phyloP scores from a whole-genome alignment of 2,888 invertebrate genomes.

The Drosophila cognata region DNA sequence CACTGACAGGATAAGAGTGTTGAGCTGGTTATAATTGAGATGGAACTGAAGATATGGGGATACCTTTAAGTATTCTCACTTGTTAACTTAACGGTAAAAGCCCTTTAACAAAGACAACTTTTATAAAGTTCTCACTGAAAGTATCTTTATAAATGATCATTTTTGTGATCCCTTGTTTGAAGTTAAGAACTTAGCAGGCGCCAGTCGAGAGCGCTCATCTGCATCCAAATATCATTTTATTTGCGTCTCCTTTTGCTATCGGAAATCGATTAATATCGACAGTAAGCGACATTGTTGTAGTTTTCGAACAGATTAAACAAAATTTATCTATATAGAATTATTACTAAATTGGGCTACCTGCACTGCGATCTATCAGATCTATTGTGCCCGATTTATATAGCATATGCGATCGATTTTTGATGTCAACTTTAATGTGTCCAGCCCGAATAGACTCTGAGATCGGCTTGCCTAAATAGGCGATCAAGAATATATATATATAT shows the following conservation, averaged over 20 bases:
- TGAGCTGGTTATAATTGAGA: not conserved
- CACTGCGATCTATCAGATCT: too few relatives aligned
- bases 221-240: not conserved
- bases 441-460: not conserved
- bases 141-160: not conserved
- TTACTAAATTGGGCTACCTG: too few relatives aligned
- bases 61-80: not conserved
- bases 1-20: not conserved
- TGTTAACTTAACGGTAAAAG: not conserved
- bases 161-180: not conserved
- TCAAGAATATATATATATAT: not conserved
- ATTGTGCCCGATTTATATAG: too few relatives aligned
- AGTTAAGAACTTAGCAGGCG: not conserved
- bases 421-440: not conserved
- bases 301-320: not conserved
- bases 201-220: not conserved
- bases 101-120: rapidly evolving
- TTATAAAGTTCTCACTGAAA: not conserved
- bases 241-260: not conserved
- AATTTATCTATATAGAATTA: not conserved
- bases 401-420: not conserved
- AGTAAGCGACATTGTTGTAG: not conserved
- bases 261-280: not conserved
- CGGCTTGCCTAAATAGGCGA: not conserved
- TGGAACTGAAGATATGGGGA: not conserved